These are phyloP conservation scores for Andrena camellia DNA, from an alignment of 2,888 invertebrate genomes.

Conservation along the genomic window DNA sequence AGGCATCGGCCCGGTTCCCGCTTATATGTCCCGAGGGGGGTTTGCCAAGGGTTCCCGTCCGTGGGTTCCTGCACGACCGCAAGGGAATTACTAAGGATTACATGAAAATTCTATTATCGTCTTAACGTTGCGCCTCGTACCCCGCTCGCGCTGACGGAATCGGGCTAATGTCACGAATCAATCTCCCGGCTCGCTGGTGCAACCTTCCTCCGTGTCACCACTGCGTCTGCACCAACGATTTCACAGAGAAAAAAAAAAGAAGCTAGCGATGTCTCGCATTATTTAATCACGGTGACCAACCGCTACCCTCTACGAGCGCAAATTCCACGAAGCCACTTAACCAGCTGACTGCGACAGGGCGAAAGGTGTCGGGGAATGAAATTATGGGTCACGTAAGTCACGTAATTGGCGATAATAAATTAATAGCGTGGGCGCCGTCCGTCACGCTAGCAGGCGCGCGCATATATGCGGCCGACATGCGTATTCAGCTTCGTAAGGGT, in stretches of 20 bases:
- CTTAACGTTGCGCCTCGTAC: conserved; percentile 69
- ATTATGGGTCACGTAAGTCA: conserved; percentile 43
- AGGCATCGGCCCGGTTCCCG: conserved; percentile 53
- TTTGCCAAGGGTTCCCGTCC: conserved; percentile 60
- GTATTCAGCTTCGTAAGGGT: conserved; percentile 61
- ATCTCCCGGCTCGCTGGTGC: conserved; percentile 56
- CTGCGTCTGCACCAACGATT: not conserved
- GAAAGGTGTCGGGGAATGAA: conserved; percentile 21
- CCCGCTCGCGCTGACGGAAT: conserved; percentile 40
- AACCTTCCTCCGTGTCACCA: conserved; percentile 8
- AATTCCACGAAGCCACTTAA: not conserved
- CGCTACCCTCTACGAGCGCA: no score
- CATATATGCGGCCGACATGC: conserved; percentile 4
- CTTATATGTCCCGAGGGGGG: conserved; percentile 66
- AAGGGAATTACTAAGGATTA: conserved; percentile 84
- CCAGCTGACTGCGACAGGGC: not conserved
- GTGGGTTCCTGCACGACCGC: conserved; percentile 78
- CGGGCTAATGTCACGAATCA: conserved; percentile 73
- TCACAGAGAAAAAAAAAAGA: not conserved
- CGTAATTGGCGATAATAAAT: conserved; percentile 69
- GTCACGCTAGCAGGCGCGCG: conserved; percentile 28
- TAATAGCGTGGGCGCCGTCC: conserved; percentile 57
- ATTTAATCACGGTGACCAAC: no score
- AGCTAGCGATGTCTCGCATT: no score
- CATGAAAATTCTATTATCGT: conserved; percentile 84